phyloP scores from a whole-genome alignment of 1,140 invertebrate genomes.

The Acromyrmex echinatior region DNA sequence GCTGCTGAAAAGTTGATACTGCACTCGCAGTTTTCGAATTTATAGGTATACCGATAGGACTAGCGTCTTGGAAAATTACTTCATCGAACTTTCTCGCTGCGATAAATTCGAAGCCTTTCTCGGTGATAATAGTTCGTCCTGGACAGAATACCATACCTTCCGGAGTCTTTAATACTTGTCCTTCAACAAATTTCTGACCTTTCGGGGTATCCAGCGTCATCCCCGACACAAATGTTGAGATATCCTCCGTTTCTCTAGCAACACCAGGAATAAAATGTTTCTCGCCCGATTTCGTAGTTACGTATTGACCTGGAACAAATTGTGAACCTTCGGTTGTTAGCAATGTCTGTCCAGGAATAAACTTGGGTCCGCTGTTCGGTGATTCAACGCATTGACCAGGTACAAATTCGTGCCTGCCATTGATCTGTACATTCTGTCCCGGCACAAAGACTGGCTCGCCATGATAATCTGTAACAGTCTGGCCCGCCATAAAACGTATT shows the following conservation, averaged over 20 bases:
- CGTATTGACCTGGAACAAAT: slow-evolving; percentile 91
- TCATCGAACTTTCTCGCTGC: slow-evolving; percentile 88
- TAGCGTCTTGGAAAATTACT: slow-evolving; percentile 87
- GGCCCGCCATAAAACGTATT: slow-evolving; percentile 88
- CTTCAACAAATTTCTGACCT: slow-evolving; percentile 90
- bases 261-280: slow-evolving; percentile 89
- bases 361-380: slow-evolving; percentile 83
- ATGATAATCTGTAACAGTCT: slow-evolving; percentile 87
- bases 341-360: slow-evolving; percentile 89
- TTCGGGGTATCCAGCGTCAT: slow-evolving; percentile 89
- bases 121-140: slow-evolving; percentile 86
- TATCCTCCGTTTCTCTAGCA: slow-evolving; percentile 78
- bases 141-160: slow-evolving; percentile 89
- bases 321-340: slow-evolving; percentile 87
- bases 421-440: slow-evolving; percentile 84
- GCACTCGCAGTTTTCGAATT: slow-evolving; percentile 88
- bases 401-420: slow-evolving; percentile 85
- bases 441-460: slow-evolving; percentile 87
- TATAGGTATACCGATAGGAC: slow-evolving; percentile 87
- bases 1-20: slow-evolving; percentile 82
- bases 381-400: slow-evolving; percentile 86
- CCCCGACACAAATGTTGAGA: slow-evolving; percentile 89
- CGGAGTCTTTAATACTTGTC: slow-evolving; percentile 88
- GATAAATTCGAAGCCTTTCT: slow-evolving; percentile 88
- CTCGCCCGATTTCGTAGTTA: slow-evolving; percentile 86